Percentiles rank a stretch among this genome's conserved stretches.
phyloP scores from a whole-genome alignment of 2,113 vertebrate genomes.

The Sardina pilchardus region DNA sequence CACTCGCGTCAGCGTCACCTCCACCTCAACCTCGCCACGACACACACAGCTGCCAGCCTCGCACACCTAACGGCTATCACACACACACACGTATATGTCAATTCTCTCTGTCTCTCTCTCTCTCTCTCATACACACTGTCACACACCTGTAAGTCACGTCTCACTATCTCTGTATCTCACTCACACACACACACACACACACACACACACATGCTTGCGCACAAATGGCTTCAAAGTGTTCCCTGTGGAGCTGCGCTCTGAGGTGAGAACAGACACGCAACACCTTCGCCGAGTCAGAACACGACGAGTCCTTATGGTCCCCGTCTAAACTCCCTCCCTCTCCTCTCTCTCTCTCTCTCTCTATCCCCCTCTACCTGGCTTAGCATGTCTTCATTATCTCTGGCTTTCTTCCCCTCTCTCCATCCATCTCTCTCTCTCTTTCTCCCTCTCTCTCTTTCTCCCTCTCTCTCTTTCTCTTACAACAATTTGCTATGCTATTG shows the following conservation, averaged over 20 bases:
- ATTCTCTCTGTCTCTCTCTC: background rate
- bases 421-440: background rate
- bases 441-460: background rate
- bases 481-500: too few relatives aligned
- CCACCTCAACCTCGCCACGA: too few relatives aligned
- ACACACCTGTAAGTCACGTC: background rate
- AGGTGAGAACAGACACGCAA: constrained; percentile 43
- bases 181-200: constrained; percentile 28
- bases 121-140: background rate
- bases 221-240: constrained; percentile 36
- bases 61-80: background rate
- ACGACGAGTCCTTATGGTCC: background rate
- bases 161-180: background rate
- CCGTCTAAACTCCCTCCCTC: background rate
- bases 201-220: constrained; percentile 16
- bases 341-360: background rate
- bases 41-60: constrained; percentile 39
- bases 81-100: too few relatives aligned
- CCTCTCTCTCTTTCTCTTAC: background rate
- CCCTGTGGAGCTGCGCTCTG: constrained; percentile 33
- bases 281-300: constrained; percentile 29
- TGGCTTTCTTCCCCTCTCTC: background rate
- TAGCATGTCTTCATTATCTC: too few relatives aligned
- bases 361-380: background rate
- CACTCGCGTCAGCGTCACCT: constrained; percentile 29